Evolutionary conservation across 2,888 invertebrate species (phyloP), one percentile per base, ranked within the genome.

Genomic region (Nasonia oneida): DNA sequence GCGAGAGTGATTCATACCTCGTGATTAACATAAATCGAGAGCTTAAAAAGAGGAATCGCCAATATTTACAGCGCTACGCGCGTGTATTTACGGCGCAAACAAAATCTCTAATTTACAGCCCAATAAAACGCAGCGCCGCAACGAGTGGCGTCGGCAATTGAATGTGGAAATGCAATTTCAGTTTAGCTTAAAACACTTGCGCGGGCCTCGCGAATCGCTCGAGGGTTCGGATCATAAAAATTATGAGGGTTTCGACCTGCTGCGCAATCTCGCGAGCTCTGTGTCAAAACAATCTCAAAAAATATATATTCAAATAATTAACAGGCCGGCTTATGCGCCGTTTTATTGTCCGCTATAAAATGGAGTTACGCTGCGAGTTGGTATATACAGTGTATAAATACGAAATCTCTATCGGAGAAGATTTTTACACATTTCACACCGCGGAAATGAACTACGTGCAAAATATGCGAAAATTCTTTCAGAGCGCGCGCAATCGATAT

Each of bases 91-190:
- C 83, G 78, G 47, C 78, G 47, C 76, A 70, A 81, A 84, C 81
- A 79, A 86, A 86, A 86, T 84, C 81, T 81, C 71, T 79, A 84
- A 86, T 86, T 86, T 86, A 86, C 86, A 79, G 81, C 84, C 79
- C 76, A 78, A 86, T 86, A 86, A 86, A 86, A 84, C 71, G 83
- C 86, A 81, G 84, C 47, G 8, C 37, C 12, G 76, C 83, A 6
- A 37, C 39, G 61, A 76, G 50, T 76, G 50, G 78, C 73, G 57
- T 70, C 57, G 74, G 86, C 81, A 84, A 86, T 86, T 84, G 86
- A 86, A 84, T 86, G 81, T 86, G 84, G 81, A 86, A 84, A 78
- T 50, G 81, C 81, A 83, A 81, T 83, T 81, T 53, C 78, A 77
- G 83, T 78, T 74, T 81, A 76, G 86, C 77, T 86, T 86, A 70